Percentiles rank a stretch among this genome's conserved stretches.
Evolutionary conservation across 1,140 invertebrate species (phyloP).

Genomic region (Diplogasteroides magnus): DNA sequence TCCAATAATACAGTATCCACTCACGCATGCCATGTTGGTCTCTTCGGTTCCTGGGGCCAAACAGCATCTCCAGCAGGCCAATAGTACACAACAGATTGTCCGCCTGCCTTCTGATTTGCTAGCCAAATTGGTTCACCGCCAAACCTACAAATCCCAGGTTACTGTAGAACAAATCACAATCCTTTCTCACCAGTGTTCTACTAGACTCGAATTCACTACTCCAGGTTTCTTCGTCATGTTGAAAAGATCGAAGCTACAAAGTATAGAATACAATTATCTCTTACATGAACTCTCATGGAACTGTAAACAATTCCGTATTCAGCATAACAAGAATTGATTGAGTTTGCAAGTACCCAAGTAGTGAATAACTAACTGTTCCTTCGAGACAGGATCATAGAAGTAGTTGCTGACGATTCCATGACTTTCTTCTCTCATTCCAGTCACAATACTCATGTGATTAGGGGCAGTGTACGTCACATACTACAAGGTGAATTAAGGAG

Average conservation of each 20-base stretch:
- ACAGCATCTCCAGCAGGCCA: slow-evolving; percentile 24
- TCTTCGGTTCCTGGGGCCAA: background rate
- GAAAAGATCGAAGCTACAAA: slow-evolving; percentile 24
- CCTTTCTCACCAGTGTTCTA: slow-evolving; percentile 15
- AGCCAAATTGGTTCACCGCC: slow-evolving; percentile 24
- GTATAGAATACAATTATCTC: no score
- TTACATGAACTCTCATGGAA: no score
- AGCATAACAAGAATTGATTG: no score
- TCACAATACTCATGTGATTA: slow-evolving; percentile 26
- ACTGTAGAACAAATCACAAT: no score
- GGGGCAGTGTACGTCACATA: slow-evolving; percentile 30
- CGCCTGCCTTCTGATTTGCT: slow-evolving; percentile 11
- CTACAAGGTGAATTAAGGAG: background rate
- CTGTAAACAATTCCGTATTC: no score
- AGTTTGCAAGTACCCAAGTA: no score
- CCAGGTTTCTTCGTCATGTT: slow-evolving; percentile 17
- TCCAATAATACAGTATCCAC: no score
- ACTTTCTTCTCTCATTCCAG: slow-evolving; percentile 18
- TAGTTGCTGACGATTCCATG: slow-evolving; percentile 29
- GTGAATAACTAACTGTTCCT: slow-evolving; percentile 17
- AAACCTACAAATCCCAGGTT: no score
- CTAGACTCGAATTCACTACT: slow-evolving; percentile 14
- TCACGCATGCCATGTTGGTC: background rate
- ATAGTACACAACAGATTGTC: slow-evolving; percentile 17
- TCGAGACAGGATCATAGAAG: slow-evolving; percentile 18